Evolutionary conservation across 2,797 vertebrate species (phyloP).

Genomic region (Hypotaenidia philippensis): DNA sequence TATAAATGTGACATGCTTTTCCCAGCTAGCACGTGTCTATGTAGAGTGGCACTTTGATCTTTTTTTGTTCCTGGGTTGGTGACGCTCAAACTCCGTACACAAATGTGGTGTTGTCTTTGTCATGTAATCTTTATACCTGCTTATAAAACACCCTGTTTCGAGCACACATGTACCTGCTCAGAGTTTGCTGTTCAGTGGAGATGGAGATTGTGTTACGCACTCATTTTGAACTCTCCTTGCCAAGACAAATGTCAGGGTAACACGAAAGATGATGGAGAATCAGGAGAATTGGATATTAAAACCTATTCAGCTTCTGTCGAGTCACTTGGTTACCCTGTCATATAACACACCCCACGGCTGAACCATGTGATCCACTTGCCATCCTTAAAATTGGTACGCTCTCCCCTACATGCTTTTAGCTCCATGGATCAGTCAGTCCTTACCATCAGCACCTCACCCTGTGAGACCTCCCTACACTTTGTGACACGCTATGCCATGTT

Average conservation of each 20-base stretch:
- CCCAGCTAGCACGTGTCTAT: neutral
- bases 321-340: neutral
- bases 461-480: neutral
- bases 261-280: neutral
- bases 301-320: neutral
- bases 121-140: neutral
- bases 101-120: neutral
- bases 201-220: neutral
- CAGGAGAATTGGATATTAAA: neutral
- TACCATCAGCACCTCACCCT: neutral
- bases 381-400: rapidly evolving
- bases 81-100: neutral
- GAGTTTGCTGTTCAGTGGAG: neutral
- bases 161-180: neutral
- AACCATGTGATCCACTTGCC: neutral
- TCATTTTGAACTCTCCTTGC: neutral
- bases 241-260: neutral
- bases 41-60: neutral
- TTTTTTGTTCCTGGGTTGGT: neutral
- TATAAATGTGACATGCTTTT: neutral
- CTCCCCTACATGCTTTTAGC: neutral
- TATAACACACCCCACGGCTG: neutral
- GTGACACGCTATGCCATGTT: neutral
- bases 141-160: neutral
- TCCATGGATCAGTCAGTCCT: neutral